Conservation (phyloP, 2,797 vertebrate species). For the Thamnophis elegans region DNA sequence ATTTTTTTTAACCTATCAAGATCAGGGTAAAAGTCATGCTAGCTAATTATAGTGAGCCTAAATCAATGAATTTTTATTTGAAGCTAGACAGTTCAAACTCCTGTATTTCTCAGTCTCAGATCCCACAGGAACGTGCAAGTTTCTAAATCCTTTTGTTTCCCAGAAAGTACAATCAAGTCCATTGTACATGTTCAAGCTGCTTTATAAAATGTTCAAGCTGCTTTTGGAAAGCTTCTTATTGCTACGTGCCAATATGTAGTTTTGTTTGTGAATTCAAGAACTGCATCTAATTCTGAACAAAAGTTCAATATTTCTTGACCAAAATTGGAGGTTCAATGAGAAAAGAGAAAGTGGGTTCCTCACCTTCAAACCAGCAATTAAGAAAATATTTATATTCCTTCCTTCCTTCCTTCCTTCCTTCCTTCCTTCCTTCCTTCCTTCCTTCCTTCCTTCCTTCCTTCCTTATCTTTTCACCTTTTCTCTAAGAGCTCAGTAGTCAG, state of each 20-base stretch:
- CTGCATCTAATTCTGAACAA: background rate
- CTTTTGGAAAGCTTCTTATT: background rate
- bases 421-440: background rate
- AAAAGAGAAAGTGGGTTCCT: background rate
- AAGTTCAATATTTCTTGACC: background rate
- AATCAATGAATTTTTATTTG: background rate
- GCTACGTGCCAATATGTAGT: background rate
- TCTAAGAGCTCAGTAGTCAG: background rate
- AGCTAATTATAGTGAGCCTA: background rate
- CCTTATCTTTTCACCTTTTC: background rate
- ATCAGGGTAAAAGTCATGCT: background rate
- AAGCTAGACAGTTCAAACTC: background rate
- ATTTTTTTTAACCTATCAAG: background rate
- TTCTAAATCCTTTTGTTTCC: background rate
- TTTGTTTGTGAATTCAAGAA: background rate
- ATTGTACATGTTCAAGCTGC: background rate
- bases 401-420: background rate
- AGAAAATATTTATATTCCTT: background rate
- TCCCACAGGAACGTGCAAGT: background rate
- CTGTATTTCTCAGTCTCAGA: background rate
- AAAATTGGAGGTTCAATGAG: background rate
- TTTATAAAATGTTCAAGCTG: background rate
- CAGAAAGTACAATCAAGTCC: background rate
- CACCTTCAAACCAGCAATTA: background rate
- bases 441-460: background rate